Evolutionary conservation across 2,113 vertebrate species (phyloP).

Genomic region (Paratilapia polleni): DNA sequence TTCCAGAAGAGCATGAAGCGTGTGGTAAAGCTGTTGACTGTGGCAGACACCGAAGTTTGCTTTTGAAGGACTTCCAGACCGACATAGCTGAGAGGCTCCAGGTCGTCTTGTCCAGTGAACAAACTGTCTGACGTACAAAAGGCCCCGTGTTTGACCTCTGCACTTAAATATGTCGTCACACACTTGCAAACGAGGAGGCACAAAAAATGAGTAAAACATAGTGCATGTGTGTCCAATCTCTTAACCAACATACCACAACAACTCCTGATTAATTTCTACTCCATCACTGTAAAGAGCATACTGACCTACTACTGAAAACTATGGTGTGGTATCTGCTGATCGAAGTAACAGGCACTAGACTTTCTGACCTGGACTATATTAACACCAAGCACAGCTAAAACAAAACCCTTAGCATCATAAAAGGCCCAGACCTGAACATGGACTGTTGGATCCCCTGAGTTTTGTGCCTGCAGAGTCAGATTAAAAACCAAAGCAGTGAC

Average conservation of each 20-base stretch:
- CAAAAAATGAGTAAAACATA: not conserved
- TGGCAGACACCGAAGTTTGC: constrained; percentile 46
- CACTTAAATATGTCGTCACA: not conserved
- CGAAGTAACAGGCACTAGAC: not conserved
- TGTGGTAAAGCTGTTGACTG: constrained; percentile 66
- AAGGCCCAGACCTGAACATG: no score
- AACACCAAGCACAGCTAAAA: not conserved
- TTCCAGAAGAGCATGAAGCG: constrained; percentile 59
- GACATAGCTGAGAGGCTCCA: constrained; percentile 52
- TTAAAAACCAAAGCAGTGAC: no score
- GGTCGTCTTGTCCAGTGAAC: constrained; percentile 51
- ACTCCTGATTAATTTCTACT: not conserved
- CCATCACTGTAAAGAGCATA: not conserved
- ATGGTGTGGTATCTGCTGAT: not conserved
- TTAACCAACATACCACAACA: not conserved
- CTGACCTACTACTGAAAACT: not conserved
- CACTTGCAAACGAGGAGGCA: not conserved
- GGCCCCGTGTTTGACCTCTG: constrained; percentile 32
- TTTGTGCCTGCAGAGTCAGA: not conserved
- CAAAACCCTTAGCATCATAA: not conserved
- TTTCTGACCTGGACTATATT: not conserved
- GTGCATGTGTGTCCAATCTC: not conserved
- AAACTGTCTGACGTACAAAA: constrained; percentile 31
- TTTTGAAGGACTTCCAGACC: constrained; percentile 63
- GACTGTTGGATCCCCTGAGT: not conserved